Evolutionary conservation across 2,888 invertebrate genomes (phyloP), one percentile per base, ranked within the genome.

Genomic region (Cactoblastis cactorum): DNA sequence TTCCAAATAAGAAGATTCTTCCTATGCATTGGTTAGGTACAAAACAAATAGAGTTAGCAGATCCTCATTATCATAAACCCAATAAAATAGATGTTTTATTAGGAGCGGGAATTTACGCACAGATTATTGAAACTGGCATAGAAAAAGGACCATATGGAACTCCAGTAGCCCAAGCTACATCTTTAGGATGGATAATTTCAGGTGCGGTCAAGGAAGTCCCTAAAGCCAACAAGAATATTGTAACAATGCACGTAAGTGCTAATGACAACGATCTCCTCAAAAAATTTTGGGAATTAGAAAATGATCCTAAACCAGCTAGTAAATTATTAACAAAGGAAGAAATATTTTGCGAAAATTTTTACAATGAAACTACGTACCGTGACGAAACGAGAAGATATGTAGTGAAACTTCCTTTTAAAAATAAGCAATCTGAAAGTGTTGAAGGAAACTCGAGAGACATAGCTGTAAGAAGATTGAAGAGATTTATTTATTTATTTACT

Each of bases 381-480:
- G 33, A 46, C 33, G n/a, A 46, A 11, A 22, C 41, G 11, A 39
- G 51, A 9, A 46, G 51, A 47, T 51, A 47, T 41, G 38, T 41
- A n/a, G 51, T 51, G 9, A 33, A 33, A 12, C n/a, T 51, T 14
- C 51, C 47, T 2, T 47, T 51, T 22, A 33, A 39, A 39, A 41
- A 47, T 1, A 14, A 51, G 39, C 33, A 24, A 11, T 28, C 12
- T 24, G 33, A 32, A 39, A 18, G 14, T 46, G 32, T 35, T 9
- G 38, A 39, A 24, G 38, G 28, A n/a, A 38, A 28, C 46, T 51
- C 22, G 15, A 46, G 11, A 34, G 33, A 33, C 24, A 28, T 12
- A 37, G 47, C 37, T 37, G 12, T 37, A 12, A 48, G 24, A 38
- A 37, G 37, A 48, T 48, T 35, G 14, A 35, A 8, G 2, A 14